These are phyloP conservation scores for Caretta caretta DNA, from an alignment of 2,113 vertebrate species.

Conservation along the genomic window DNA sequence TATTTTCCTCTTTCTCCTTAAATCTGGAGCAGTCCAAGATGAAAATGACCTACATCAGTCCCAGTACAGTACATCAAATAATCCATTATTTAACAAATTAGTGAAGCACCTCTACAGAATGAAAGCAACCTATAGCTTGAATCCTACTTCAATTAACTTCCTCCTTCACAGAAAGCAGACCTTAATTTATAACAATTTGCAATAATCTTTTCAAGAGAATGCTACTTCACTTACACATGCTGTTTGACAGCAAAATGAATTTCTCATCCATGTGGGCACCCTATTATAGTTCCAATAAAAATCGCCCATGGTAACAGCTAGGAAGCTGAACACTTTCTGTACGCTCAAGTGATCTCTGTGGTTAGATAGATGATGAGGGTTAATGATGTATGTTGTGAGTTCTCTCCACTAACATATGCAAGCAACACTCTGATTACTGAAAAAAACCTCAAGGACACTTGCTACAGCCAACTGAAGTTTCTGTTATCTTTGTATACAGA, in stretches of 20 bases:
- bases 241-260: conserved; percentile 79
- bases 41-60: conserved; percentile 77
- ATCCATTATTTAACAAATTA: conserved; percentile 81
- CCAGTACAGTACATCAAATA: conserved; percentile 74
- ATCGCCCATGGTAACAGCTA: conserved; percentile 74
- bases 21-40: conserved; percentile 65
- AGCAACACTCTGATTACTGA: conserved; percentile 68
- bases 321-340: conserved; percentile 70
- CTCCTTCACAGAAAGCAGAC: conserved; percentile 83
- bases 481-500: background rate
- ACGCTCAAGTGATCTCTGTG: conserved; percentile 76
- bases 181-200: conserved; percentile 92
- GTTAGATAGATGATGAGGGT: conserved; percentile 76
- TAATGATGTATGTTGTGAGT: conserved; percentile 82
- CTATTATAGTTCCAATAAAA: conserved; percentile 82
- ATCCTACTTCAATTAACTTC: conserved; percentile 87
- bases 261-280: conserved; percentile 69
- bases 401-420: conserved; percentile 70
- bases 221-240: conserved; percentile 75
- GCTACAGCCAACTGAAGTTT: conserved; percentile 51
- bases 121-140: conserved; percentile 78
- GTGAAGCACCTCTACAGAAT: conserved; percentile 80
- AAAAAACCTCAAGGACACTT: conserved; percentile 84
- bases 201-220: conserved; percentile 79
- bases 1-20: conserved; percentile 42